These are phyloP conservation scores for Lutraria rhynchaena DNA, from an alignment of 1,140 invertebrate species.

Conservation along the genomic window DNA sequence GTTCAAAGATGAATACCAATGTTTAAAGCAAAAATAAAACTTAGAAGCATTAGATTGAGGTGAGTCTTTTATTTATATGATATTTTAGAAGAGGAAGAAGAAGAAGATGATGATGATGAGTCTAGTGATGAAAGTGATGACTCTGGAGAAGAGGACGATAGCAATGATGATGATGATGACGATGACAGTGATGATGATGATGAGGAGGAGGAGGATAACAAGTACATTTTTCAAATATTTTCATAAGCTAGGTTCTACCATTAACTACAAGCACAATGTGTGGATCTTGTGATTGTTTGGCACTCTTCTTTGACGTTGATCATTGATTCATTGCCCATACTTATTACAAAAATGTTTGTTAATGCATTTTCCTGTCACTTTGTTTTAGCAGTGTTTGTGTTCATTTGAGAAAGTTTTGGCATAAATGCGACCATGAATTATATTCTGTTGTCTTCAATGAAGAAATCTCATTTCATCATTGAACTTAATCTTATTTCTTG, in stretches of 20 bases:
- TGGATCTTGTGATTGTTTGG: not conserved
- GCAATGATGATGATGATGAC: constrained; percentile 63
- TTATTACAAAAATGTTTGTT: not conserved
- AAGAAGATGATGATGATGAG: constrained; percentile 54
- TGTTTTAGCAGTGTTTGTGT: not conserved
- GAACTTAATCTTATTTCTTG: too few species aligned
- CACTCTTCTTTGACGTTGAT: not conserved
- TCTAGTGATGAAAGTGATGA: constrained; percentile 53
- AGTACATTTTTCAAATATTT: constrained; percentile 2
- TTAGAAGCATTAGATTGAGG: not conserved
- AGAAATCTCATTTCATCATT: too few species aligned
- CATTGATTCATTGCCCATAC: not conserved
- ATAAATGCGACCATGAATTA: too few species aligned
- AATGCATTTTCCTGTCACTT: not conserved
- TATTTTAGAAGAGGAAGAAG: constrained; percentile 4
- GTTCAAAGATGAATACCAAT: too few species aligned
- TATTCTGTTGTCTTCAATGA: too few species aligned
- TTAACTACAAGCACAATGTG: not conserved
- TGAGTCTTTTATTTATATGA: not conserved
- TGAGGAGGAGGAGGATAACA: constrained; percentile 59
- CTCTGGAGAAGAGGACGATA: constrained; percentile 59
- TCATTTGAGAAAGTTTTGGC: too few species aligned
- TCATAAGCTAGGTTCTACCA: not conserved
- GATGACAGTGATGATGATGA: constrained; percentile 65
- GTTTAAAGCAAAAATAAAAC: not conserved